Evolutionary conservation across 1,140 invertebrate species (phyloP).

Genomic region (Stegodyphus dumicola): DNA sequence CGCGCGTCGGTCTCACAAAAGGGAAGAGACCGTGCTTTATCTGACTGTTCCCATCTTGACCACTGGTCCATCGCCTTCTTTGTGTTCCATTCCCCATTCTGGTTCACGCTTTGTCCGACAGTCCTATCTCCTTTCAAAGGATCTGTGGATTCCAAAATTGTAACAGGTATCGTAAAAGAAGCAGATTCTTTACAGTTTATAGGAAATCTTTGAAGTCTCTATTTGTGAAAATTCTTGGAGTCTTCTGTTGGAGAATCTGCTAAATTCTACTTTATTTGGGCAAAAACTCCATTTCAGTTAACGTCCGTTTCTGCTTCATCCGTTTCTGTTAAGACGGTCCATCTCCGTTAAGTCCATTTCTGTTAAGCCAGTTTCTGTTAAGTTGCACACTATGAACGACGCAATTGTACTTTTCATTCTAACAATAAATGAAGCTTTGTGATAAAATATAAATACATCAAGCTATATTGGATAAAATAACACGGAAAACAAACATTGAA

Average conservation of each 20-base stretch:
- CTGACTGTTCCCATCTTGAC: conserved; percentile 9
- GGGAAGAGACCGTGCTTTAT: conserved; percentile 15
- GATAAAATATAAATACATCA: too few relatives aligned
- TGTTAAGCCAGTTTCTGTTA: too few relatives aligned
- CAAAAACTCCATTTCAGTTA: too few relatives aligned
- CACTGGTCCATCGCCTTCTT: not conserved
- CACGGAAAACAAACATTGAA: too few relatives aligned
- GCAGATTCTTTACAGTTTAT: not conserved
- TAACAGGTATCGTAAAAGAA: not conserved
- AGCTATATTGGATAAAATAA: too few relatives aligned
- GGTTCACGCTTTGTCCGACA: not conserved
- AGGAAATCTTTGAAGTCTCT: not conserved
- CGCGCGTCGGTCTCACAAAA: not conserved
- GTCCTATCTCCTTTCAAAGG: not conserved
- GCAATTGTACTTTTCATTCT: too few relatives aligned
- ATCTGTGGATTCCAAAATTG: not conserved
- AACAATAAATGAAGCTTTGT: too few relatives aligned
- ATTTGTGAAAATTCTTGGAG: not conserved
- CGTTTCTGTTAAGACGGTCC: too few relatives aligned
- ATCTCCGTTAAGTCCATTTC: too few relatives aligned
- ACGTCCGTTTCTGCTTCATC: too few relatives aligned
- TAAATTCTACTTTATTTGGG: too few relatives aligned
- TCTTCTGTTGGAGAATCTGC: not conserved
- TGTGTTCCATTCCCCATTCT: not conserved
- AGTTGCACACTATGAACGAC: too few relatives aligned